Conservation (phyloP, 2,113 vertebrate genomes). For the Nipponia nippon region DNA sequence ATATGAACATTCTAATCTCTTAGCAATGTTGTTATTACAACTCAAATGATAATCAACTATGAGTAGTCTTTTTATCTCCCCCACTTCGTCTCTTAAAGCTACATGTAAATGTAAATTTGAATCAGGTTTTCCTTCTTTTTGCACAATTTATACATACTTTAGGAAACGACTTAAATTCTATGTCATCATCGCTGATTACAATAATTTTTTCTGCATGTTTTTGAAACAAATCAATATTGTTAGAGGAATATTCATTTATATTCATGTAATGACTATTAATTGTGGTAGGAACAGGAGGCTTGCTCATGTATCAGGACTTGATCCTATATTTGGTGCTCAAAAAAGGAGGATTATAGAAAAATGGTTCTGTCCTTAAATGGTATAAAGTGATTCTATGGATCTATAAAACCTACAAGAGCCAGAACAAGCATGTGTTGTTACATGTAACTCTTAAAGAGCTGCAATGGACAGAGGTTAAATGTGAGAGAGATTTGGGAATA, state of each 20-base stretch:
- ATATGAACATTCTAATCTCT: not conserved
- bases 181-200: not conserved
- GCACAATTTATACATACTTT: not conserved
- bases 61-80: not conserved
- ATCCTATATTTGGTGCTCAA: not conserved
- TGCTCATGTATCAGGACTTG: not conserved
- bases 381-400: not conserved
- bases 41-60: not conserved
- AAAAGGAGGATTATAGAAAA: not conserved
- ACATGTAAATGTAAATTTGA: not conserved
- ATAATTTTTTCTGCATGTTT: not conserved
- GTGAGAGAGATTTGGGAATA: not conserved
- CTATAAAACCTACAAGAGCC: not conserved
- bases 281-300: not conserved
- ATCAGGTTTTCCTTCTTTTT: not conserved
- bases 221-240: not conserved
- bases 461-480: not conserved
- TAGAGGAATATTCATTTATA: not conserved
- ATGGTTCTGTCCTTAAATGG: not conserved
- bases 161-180: not conserved
- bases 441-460: not conserved
- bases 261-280: not conserved
- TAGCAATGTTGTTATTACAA: not conserved
- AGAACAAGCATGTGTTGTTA: fast-evolving
- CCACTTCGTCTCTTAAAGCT: not conserved